Percentiles rank a stretch among this genome's conserved stretches.
phyloP scores from a whole-genome alignment of 2,888 invertebrate genomes.

The Sphinx pinastri region DNA sequence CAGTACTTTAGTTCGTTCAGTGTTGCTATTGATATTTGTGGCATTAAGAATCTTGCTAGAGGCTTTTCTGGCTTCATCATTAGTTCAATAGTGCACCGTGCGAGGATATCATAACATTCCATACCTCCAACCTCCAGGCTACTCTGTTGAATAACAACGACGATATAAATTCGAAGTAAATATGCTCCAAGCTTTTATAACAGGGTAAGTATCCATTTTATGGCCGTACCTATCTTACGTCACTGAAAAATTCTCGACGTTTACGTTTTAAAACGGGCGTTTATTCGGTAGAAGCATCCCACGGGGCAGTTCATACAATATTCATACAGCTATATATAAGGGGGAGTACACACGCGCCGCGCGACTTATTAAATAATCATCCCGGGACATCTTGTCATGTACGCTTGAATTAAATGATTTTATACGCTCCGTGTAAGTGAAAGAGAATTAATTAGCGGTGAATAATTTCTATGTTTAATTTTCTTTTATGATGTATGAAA shows the following conservation, averaged over 20 bases:
- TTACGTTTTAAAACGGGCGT: constrained; percentile 69
- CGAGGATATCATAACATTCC: background rate
- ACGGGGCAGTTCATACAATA: constrained; percentile 72
- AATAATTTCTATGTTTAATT: constrained; percentile 10
- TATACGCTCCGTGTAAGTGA: background rate
- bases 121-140: background rate
- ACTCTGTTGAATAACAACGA: constrained; percentile 15
- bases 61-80: background rate
- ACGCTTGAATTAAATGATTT: constrained; percentile 26
- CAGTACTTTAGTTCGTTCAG: too few species aligned
- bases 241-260: constrained; percentile 62
- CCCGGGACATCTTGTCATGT: constrained; percentile 15
- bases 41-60: too few species aligned
- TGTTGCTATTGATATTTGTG: too few species aligned
- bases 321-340: constrained; percentile 64
- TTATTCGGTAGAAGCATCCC: constrained; percentile 67
- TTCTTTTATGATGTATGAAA: background rate
- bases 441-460: constrained; percentile 6
- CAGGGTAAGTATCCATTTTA: constrained; percentile 32
- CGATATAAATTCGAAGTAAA: constrained; percentile 35
- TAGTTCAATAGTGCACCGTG: background rate
- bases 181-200: constrained; percentile 37
- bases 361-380: constrained; percentile 25
- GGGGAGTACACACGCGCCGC: constrained; percentile 45
- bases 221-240: constrained; percentile 44